These are phyloP conservation scores for Gorsachius magnificus DNA, from an alignment of 2,797 vertebrate genomes.

Conservation along the genomic window DNA sequence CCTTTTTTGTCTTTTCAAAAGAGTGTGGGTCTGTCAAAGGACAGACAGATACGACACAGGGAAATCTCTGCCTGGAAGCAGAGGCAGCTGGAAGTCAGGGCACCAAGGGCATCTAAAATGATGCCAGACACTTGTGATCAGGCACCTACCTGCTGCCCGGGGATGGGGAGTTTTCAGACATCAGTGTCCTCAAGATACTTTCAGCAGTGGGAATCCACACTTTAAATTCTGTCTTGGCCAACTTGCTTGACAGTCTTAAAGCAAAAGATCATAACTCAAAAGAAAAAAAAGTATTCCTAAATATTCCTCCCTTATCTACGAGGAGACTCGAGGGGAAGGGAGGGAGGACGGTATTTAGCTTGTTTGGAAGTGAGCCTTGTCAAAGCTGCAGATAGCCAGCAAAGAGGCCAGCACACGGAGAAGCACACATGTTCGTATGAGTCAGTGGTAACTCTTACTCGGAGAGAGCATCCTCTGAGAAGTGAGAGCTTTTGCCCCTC, in stretches of 20 bases:
- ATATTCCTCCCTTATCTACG: not conserved
- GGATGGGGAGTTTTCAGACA: not conserved
- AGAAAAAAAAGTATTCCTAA: not conserved
- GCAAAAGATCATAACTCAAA: not conserved
- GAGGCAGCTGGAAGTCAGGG: not conserved
- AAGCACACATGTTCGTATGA: not conserved
- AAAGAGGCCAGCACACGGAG: not conserved
- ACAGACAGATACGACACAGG: not conserved
- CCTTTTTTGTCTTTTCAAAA: not conserved
- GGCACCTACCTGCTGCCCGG: not conserved
- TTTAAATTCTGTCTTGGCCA: not conserved
- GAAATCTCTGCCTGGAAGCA: not conserved
- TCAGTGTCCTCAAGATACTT: not conserved
- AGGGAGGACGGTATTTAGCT: not conserved
- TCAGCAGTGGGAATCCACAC: not conserved
- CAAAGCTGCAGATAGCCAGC: not conserved
- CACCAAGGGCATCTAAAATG: accelerated
- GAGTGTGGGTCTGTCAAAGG: not conserved
- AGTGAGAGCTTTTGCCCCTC: not conserved
- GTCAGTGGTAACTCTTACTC: not conserved
- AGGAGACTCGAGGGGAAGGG: not conserved
- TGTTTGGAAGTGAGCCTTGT: not conserved
- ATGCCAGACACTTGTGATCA: not conserved
- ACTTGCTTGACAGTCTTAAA: not conserved
- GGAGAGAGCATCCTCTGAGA: not conserved